Base-by-base conservation (phyloP, 1,140 invertebrate genomes). In the Atopsyche davidsoni region DNA sequence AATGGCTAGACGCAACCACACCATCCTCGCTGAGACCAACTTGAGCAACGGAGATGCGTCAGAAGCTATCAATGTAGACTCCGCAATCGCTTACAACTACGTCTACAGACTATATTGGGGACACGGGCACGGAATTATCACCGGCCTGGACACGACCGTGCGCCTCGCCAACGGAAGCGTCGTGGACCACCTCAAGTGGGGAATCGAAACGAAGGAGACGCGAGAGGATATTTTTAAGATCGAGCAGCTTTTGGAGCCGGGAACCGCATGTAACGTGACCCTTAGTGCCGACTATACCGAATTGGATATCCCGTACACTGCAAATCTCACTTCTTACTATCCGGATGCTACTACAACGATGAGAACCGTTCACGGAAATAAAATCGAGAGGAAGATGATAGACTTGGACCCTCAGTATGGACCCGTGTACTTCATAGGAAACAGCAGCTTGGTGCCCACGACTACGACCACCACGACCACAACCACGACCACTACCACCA, bases 231-330 rank as follows among this genome's bases (percentile, higher is more conserved):
- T 79, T 3, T 67, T 75, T 51, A 77, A 73, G 50, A 71, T 86
- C n/a, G 72, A 81, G 56, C 69, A 76, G 53, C 68, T 68, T 46
- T 62, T 87, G 34, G 78, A 82, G 64, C 80, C 85, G 3, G 86
- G 85, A 24, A 89, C 86, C 0, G 87, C 79, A 6, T 80, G 87
- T 19, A 89, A 89, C 63, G 84, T 89, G 0, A 86, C 83, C 1
- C 69, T 91, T 2, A 72, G 66, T 23, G 86, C 80, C 1, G 85
- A 85, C 58, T 79, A 81, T 55, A 83, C 82, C 0, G 79, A 81
- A 32, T 73, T 77, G 36, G 85, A 88, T 51, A 74, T 83, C 1
- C 83, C 82, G 9, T 91, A 88, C 59, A 78, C 71, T 0, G 86
- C 78, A 9, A 80, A 79, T 44, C 65, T 91, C 38, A 76, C 80